Percentiles rank a stretch among this genome's conserved stretches.
Evolutionary conservation across 2,113 vertebrate genomes (phyloP).

Genomic region (Prinia subflava): DNA sequence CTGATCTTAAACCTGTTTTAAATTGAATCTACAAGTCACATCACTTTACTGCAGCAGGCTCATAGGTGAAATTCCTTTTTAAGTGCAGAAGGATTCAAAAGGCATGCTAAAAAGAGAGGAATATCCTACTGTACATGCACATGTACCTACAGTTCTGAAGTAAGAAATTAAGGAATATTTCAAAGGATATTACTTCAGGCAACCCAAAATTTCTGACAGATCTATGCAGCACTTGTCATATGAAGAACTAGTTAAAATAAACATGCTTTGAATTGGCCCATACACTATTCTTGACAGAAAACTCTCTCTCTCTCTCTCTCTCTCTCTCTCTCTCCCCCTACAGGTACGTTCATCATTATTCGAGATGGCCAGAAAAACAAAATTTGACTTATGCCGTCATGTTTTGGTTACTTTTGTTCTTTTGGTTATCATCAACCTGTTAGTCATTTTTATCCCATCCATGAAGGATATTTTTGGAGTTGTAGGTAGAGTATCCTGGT

Average conservation of each 20-base stretch:
- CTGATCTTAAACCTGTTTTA: background rate
- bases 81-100: background rate
- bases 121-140: background rate
- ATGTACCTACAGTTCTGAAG: background rate
- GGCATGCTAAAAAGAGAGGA: background rate
- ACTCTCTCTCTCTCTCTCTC: background rate
- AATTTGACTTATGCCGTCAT: constrained; percentile 72
- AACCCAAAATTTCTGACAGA: background rate
- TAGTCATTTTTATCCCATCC: constrained; percentile 80
- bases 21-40: background rate
- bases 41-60: background rate
- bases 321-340: background rate
- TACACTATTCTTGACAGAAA: background rate
- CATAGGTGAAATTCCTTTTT: background rate
- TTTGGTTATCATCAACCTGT: constrained; percentile 71
- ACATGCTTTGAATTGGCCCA: background rate
- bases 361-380: constrained; percentile 75
- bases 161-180: background rate
- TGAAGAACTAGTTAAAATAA: background rate
- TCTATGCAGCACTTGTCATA: background rate
- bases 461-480: constrained; percentile 84
- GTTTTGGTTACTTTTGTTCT: constrained; percentile 70
- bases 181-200: background rate
- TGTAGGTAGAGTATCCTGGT: constrained; percentile 71
- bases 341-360: constrained; percentile 81